Evolutionary conservation across 2,797 vertebrate species (phyloP).

Genomic region (Gambelia wislizenii): DNA sequence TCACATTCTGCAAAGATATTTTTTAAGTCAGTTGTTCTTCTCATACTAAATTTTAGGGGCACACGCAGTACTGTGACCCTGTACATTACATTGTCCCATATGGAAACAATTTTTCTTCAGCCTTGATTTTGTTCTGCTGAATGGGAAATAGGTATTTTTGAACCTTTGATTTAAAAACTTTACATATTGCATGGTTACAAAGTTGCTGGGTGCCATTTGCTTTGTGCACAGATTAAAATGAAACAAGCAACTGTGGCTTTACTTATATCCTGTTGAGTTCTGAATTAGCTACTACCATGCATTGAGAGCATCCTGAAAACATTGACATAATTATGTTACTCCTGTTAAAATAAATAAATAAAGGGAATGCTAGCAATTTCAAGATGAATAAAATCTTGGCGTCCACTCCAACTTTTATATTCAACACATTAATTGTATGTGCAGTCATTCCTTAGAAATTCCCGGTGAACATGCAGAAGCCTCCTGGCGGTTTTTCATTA

Average conservation of each 20-base stretch:
- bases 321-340: neutral
- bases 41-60: neutral
- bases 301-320: neutral
- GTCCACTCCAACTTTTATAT: neutral
- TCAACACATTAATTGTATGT: neutral
- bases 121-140: neutral
- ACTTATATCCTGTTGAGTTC: neutral
- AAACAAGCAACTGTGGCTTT: neutral
- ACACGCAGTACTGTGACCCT: no score
- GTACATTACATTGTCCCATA: neutral
- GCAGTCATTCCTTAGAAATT: neutral
- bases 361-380: slow-evolving; percentile 3
- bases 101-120: neutral
- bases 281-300: neutral
- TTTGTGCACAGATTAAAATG: neutral
- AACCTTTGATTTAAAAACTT: neutral
- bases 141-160: neutral
- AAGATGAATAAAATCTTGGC: neutral
- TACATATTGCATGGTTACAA: neutral
- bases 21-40: neutral
- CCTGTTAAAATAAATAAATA: neutral
- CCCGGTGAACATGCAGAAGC: neutral
- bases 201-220: neutral
- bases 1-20: neutral
- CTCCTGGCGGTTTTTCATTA: slow-evolving; percentile 14